phyloP scores from a whole-genome alignment of 2,113 vertebrate species.

The Muscicapa adusta region DNA sequence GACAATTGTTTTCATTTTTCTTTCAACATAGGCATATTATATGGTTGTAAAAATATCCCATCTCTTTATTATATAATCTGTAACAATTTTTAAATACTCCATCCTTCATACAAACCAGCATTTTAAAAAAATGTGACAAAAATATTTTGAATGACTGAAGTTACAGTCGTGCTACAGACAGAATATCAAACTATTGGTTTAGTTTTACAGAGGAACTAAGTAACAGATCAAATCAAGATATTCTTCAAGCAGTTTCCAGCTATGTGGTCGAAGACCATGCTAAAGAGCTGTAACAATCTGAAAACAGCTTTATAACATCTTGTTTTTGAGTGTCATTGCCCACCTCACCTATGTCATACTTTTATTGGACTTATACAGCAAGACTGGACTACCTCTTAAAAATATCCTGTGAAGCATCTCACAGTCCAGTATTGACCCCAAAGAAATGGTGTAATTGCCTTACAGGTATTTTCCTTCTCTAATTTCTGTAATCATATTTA shows the following conservation, averaged over 20 bases:
- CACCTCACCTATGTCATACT: not conserved
- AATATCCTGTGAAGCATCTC: not conserved
- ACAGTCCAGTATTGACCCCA: not conserved
- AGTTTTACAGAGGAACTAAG: conserved; percentile 14
- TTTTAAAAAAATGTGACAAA: not conserved
- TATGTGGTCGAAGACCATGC: not conserved
- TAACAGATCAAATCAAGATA: conserved; percentile 17
- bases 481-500: not conserved
- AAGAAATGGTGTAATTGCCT: not conserved
- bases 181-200: conserved; percentile 13
- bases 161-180: not conserved
- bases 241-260: not conserved
- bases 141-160: not conserved
- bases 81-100: not conserved
- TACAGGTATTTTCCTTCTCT: not conserved
- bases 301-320: not conserved
- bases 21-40: not conserved
- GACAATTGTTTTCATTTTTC: not conserved
- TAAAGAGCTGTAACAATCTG: not conserved
- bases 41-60: not conserved
- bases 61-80: not conserved
- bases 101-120: not conserved
- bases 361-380: not conserved
- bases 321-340: not conserved
- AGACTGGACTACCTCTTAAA: not conserved